Conservation (phyloP, 2,888 invertebrate genomes). For the Folsomia manolachei region DNA sequence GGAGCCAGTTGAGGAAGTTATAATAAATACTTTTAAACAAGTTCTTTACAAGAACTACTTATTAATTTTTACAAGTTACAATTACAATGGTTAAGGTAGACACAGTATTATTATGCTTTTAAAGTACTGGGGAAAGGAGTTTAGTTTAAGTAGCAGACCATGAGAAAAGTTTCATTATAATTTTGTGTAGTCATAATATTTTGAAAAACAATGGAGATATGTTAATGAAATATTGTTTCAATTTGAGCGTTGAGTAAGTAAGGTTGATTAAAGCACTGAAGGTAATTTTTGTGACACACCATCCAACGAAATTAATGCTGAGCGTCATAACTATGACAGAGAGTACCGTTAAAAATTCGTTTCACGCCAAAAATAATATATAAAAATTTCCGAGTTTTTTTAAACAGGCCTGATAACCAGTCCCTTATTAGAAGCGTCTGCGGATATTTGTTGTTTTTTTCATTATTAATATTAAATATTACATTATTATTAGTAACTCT, state of each 20-base stretch:
- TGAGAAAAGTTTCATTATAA: neutral
- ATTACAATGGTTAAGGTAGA: neutral
- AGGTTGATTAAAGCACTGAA: neutral
- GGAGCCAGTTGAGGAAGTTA: neutral
- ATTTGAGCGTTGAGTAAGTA: neutral
- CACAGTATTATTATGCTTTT: neutral
- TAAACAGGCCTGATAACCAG: neutral
- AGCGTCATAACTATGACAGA: neutral
- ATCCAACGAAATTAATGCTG: neutral
- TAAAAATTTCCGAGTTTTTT: neutral
- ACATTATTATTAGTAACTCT: neutral
- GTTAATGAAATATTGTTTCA: neutral
- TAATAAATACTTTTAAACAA: neutral
- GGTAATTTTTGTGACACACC: neutral
- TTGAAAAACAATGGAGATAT: neutral
- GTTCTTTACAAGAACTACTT: neutral
- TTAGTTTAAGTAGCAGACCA: neutral
- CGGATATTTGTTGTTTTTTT: neutral
- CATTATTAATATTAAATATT: neutral
- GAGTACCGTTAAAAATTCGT: neutral
- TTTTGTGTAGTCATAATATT: neutral
- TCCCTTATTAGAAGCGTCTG: neutral
- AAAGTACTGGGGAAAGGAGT: neutral
- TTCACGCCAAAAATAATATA: neutral
- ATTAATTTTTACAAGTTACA: neutral